phyloP scores from a whole-genome alignment of 2,888 invertebrate species.

The Frankliniella fusca region DNA sequence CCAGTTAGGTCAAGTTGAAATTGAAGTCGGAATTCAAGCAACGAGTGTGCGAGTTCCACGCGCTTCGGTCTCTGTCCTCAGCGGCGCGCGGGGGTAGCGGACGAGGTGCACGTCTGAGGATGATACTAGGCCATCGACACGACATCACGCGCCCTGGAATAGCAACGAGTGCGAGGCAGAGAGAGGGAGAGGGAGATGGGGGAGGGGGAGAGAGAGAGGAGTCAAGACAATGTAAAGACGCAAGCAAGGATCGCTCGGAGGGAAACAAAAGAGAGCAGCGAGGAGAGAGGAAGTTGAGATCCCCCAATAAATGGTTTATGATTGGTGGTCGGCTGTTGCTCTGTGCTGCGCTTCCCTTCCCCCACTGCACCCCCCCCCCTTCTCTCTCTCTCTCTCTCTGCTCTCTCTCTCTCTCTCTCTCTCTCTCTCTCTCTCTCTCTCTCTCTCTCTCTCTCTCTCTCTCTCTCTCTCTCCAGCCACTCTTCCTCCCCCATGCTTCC shows the following conservation, averaged over 20 bases:
- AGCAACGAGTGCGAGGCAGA: too few relatives aligned
- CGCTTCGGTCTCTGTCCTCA: too few relatives aligned
- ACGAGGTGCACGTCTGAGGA: too few relatives aligned
- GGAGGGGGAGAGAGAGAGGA: too few relatives aligned
- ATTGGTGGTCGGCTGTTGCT: conserved; percentile 17
- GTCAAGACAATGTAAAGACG: too few relatives aligned
- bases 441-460: neutral
- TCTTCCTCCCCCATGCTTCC: neutral
- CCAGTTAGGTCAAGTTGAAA: too few relatives aligned
- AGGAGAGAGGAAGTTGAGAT: neutral
- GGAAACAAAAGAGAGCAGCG: conserved; percentile 10
- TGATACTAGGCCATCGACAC: too few relatives aligned
- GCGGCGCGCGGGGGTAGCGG: too few relatives aligned
- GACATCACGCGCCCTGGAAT: too few relatives aligned
- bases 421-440: neutral
- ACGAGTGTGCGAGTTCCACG: too few relatives aligned
- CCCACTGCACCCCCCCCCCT: neutral
- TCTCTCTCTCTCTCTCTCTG: neutral
- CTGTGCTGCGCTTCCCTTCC: neutral
- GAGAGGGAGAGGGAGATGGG: too few relatives aligned
- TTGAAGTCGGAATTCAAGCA: too few relatives aligned
- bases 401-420: neutral
- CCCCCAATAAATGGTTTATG: conserved; percentile 26
- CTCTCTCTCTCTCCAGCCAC: neutral
- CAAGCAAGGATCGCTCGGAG: neutral